Conservation (phyloP, 92 coral and sea anemone genomes). For the Montipora capitata region DNA sequence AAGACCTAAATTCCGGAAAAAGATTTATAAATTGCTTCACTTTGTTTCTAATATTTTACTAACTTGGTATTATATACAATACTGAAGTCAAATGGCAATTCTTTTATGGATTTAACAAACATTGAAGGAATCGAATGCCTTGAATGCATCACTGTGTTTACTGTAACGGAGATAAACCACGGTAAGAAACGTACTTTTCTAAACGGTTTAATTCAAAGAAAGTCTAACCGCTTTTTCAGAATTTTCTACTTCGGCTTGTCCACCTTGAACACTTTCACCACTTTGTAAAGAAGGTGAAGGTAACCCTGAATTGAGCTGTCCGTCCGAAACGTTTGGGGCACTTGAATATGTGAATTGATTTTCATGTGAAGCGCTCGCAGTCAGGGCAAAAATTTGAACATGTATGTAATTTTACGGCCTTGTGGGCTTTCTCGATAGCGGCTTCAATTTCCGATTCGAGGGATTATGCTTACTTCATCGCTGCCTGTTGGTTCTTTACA, state of each 20-base stretch:
- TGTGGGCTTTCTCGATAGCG: slow-evolving; percentile 47
- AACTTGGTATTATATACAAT: no score
- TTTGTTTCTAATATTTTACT: no score
- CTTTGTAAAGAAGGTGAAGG: neutral
- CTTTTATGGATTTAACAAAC: no score
- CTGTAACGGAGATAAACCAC: no score
- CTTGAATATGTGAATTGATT: neutral
- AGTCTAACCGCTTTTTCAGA: slow-evolving; percentile 7
- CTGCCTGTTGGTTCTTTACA: slow-evolving; percentile 8
- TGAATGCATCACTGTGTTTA: slow-evolving; percentile 42
- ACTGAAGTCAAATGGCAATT: no score
- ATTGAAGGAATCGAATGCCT: no score
- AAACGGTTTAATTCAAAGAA: slow-evolving; percentile 43
- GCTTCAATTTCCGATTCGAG: slow-evolving; percentile 55
- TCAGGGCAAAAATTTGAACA: slow-evolving; percentile 9
- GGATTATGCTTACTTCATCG: slow-evolving; percentile 33
- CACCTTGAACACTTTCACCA: no score
- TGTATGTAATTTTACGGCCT: slow-evolving; percentile 30
- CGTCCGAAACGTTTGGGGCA: slow-evolving; percentile 9
- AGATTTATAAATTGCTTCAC: no score
- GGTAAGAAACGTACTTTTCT: no score
- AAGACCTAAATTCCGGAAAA: no score
- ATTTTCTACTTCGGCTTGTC: neutral
- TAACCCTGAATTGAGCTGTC: neutral
- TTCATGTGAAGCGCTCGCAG: neutral